phyloP scores from a whole-genome alignment of 1,140 invertebrate genomes.

The Pogonomyrmex californicus region DNA sequence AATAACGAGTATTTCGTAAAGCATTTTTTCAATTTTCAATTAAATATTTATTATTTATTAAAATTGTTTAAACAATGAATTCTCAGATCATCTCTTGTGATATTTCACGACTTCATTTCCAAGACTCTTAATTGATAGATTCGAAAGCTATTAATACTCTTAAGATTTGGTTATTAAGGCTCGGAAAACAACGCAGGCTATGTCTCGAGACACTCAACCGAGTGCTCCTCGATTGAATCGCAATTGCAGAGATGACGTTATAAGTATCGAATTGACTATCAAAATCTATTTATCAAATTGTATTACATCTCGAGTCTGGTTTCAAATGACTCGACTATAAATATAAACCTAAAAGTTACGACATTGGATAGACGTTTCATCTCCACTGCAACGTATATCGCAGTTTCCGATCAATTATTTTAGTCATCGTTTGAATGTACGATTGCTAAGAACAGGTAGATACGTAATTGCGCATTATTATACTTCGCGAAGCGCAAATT shows the following conservation, averaged over 20 bases:
- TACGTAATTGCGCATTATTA: conserved; percentile 43
- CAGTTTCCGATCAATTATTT: conserved; percentile 52
- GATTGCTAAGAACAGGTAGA: conserved; percentile 6
- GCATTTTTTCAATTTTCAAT: not conserved
- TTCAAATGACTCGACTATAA: not conserved
- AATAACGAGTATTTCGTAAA: not conserved
- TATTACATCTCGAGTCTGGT: not conserved
- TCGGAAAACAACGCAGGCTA: no score
- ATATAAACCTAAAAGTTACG: conserved; percentile 11
- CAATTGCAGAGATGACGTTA: not conserved
- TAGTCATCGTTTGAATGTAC: conserved; percentile 35
- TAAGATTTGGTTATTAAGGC: no score
- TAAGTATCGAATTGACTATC: not conserved
- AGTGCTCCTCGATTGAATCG: not conserved
- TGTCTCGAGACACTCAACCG: no score
- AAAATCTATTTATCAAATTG: conserved; percentile 20
- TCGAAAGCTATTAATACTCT: no score
- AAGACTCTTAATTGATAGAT: no score
- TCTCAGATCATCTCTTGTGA: not conserved
- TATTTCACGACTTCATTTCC: no score
- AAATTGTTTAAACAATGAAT: not conserved
- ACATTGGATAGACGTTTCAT: conserved; percentile 35
- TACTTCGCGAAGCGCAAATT: conserved; percentile 31
- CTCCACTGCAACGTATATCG: conserved; percentile 11
- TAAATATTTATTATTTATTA: not conserved